Evolutionary conservation across 2,888 invertebrate genomes (phyloP).

Genomic region (Andrena trimmerana): DNA sequence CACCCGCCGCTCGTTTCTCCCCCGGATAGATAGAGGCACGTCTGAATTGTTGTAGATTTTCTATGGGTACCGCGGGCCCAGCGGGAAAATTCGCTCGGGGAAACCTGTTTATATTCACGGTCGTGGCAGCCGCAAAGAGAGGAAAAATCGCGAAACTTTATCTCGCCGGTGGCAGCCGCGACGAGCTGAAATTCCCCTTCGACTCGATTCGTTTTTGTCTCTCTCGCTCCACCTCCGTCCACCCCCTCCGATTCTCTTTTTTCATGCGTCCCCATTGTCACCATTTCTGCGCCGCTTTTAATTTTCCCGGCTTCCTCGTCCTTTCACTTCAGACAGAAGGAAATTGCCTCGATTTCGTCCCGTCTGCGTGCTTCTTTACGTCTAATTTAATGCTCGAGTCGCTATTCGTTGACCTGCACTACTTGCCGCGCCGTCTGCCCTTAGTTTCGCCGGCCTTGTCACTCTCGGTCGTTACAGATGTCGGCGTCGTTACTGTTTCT

Average conservation of each 20-base stretch:
- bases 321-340: not conserved
- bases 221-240: not conserved
- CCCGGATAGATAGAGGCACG: slow-evolving; percentile 54
- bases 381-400: slow-evolving; percentile 6
- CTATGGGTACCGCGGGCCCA: slow-evolving; percentile 71
- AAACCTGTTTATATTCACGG: slow-evolving; percentile 77
- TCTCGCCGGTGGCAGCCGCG: slow-evolving; percentile 63
- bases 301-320: not conserved
- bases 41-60: slow-evolving; percentile 81
- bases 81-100: slow-evolving; percentile 61
- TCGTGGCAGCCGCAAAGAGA: slow-evolving; percentile 41
- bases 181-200: slow-evolving; percentile 45
- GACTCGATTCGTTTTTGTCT: slow-evolving; percentile 1
- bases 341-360: not conserved
- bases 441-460: not conserved
- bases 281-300: not conserved
- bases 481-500: not conserved
- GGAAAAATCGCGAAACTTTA: slow-evolving; percentile 78
- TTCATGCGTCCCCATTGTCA: not conserved
- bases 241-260: not conserved
- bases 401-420: not conserved
- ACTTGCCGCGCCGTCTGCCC: not conserved
- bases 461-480: not conserved
- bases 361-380: not conserved
- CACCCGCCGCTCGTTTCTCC: slow-evolving; percentile 49